Percentiles rank a stretch among this genome's conserved stretches.
Conservation (phyloP, 2,797 vertebrate genomes). For the Sebastes vulpes region DNA sequence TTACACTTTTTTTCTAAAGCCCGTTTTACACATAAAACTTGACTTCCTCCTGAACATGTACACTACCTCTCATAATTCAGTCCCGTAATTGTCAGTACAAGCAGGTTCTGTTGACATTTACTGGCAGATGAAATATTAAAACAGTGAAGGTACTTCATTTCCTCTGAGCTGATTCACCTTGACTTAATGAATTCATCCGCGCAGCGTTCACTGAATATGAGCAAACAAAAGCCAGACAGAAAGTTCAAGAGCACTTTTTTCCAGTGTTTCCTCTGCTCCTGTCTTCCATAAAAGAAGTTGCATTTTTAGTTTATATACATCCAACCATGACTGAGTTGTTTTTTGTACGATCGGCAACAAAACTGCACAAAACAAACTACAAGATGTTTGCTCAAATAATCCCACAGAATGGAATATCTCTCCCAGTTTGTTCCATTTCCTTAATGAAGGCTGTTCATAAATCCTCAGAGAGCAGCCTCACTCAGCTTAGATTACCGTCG, state of each 20-base stretch:
- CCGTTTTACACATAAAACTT: neutral
- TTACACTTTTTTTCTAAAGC: neutral
- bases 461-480: conserved; percentile 3
- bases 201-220: neutral
- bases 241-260: neutral
- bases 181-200: neutral
- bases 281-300: neutral
- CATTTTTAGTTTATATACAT: neutral
- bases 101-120: conserved; percentile 12
- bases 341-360: neutral
- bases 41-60: neutral
- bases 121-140: conserved; percentile 2
- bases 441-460: neutral
- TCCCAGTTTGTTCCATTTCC: neutral
- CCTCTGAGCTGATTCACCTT: neutral
- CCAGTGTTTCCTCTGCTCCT: neutral
- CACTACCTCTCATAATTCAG: neutral
- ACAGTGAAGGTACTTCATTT: neutral
- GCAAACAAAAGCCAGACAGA: neutral
- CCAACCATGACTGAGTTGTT: neutral
- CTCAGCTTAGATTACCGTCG: conserved; percentile 39
- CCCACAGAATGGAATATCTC: neutral
- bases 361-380: neutral
- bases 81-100: neutral
- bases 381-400: neutral